Evolutionary conservation across 1,140 invertebrate genomes (phyloP), one percentile per base, ranked within the genome.

Genomic region (Akabosia matsudoensis): DNA sequence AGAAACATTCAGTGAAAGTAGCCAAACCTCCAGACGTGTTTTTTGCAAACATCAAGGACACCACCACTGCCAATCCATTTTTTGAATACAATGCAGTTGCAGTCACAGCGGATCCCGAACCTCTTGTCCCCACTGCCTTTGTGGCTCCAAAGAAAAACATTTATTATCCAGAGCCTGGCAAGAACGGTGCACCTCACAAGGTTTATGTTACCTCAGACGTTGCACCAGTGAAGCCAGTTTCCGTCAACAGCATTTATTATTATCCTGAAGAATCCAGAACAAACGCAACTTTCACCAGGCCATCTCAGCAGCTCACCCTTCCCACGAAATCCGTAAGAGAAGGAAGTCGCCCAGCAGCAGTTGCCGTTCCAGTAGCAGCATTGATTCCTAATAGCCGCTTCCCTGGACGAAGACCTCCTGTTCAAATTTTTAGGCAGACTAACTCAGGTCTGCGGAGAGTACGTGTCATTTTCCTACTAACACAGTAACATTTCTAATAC

Each of bases 21-120:
- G 67, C 75, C 33, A 76, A 76, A 37, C 75, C 75, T 61, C 34
- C 70, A 10, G 51, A 70, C 14, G 70, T 75, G n/a, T 70, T 75
- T 26, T 37, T 45, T 10, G 31, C 73, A 4, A 75, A 75, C 26
- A 75, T 70, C 30, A 28, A 67, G 13, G 61, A 67, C 61, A 67
- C 30, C 10, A 22, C 70, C 1, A 72, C 70, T 1, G 13, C 33
- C 70, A 26, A 75, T 37, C 70, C 64, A 4, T 67, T 70, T 16
- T 28, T 70, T n/a, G 70, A 70, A 45, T 37, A 18, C 18, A 75
- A 75, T 52, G 26, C 34, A 0, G 54, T 70, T 34, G 30, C 67
- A 28, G 70, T 26, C 22, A 64, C 70, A 0, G 24, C 75, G 61
- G 10, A 33, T 70, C 74, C 24, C 28, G 28, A 18, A 28, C 18